Evolutionary conservation across 2,888 invertebrate species (phyloP), one percentile per base, ranked within the genome.

Genomic region (Patella pellucida): DNA sequence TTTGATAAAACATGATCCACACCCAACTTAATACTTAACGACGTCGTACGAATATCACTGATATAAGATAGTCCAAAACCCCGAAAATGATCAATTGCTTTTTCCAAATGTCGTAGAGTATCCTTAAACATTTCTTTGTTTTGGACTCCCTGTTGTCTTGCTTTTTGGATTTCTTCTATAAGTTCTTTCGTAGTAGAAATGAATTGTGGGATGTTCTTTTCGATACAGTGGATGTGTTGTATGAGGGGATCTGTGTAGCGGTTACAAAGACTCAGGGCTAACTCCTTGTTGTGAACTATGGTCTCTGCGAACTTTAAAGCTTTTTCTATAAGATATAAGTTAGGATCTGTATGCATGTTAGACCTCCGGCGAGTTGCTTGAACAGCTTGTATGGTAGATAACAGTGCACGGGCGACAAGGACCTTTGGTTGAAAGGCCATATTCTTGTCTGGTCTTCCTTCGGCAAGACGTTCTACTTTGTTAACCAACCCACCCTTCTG

Each of bases 11-110:
- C 23, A 3, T 11, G 19, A 11, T 3, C 3, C 12, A 16, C 23
- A 62, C 23, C 62, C 14, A 62, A 62, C 23, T n/a, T 19, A 41
- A 41, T 41, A 41, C 9, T 41, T 62, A 62, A 23, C 7, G 62
- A 62, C 72, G 12, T 71, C 31, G 19, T 81, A 73, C 31, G 19
- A 9, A 62, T 23, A 62, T 23, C 23, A 23, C 62, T 19, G 12
- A 84, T 83, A 50, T 83, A 81, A 3, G 83, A 83, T 68, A 81
- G 76, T 4, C 82, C 82, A 68, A 83, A 85, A 23, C 84, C 83
- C 68, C 76, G 76, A 1, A 85, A 72, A 16, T 76, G 79, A 3
- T 81, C 78, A n/a, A 82, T 78, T 2, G 83, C 71, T 1, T 74
- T 76, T 68, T 87, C 86, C 11, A 83, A 72, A 1, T 79, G 72